Evolutionary conservation across 1,140 invertebrate species (phyloP).

Genomic region (Drosophila parabipectinata): DNA sequence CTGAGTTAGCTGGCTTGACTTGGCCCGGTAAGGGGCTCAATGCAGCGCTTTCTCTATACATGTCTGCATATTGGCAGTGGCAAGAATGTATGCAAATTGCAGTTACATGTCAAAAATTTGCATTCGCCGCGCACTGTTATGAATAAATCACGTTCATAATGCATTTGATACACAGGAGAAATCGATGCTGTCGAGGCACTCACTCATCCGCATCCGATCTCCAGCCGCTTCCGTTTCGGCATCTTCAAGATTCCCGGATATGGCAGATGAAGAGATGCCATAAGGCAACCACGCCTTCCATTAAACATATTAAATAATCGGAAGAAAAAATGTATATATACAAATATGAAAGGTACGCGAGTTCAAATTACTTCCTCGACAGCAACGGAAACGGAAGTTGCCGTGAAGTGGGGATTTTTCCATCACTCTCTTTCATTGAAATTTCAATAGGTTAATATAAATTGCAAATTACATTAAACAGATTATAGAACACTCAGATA

Average conservation of each 20-base stretch:
- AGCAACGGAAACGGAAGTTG: conserved; percentile 50
- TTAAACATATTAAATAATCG: conserved; percentile 59
- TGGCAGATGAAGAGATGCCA: conserved; percentile 10
- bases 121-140: conserved; percentile 63
- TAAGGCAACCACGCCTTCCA: conserved; percentile 38
- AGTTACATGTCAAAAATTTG: conserved; percentile 68
- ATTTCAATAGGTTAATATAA: conserved; percentile 80
- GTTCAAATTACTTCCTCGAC: conserved; percentile 60
- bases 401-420: not conserved
- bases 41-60: not conserved
- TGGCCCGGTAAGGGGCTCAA: conserved; percentile 2
- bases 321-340: conserved; percentile 7
- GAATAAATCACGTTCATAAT: conserved; percentile 71
- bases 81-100: conserved; percentile 64
- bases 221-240: conserved; percentile 9
- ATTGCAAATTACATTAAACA: conserved; percentile 82
- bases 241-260: conserved; percentile 11
- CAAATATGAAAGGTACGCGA: conserved; percentile 21
- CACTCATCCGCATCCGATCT: conserved; percentile 15
- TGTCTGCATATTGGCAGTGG: conserved; percentile 23
- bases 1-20: conserved; percentile 35
- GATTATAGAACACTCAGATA: conserved; percentile 54
- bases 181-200: conserved; percentile 64
- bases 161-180: conserved; percentile 57
- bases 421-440: conserved; percentile 43